These are phyloP conservation scores for Siniperca scherzeri DNA, from an alignment of 2,797 vertebrate genomes.

Conservation along the genomic window DNA sequence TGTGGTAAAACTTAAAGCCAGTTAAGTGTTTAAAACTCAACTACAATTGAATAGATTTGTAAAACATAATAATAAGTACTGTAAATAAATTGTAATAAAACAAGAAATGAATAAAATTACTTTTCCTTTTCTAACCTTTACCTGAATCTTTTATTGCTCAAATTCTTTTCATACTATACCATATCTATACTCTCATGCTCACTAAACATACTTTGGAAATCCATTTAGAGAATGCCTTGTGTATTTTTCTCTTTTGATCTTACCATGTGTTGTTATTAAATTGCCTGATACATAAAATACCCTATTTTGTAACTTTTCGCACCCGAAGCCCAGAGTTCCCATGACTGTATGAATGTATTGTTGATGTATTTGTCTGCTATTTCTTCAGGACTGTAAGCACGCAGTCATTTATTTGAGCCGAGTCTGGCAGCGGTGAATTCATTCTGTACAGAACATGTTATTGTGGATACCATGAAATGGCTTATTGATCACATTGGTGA, in stretches of 20 bases:
- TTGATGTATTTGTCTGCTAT: slow-evolving; percentile 13
- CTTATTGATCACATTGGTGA: slow-evolving; percentile 74
- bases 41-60: background rate
- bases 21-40: background rate
- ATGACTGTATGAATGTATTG: background rate
- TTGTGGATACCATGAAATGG: slow-evolving; percentile 71
- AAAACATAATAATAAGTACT: background rate
- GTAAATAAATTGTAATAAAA: background rate
- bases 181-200: background rate
- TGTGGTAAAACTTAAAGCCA: slow-evolving; percentile 5
- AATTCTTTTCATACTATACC: background rate
- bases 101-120: background rate
- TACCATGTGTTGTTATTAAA: too few relatives aligned
- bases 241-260: background rate
- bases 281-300: too few relatives aligned
- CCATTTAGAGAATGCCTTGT: background rate
- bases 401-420: slow-evolving; percentile 3
- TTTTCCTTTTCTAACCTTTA: background rate
- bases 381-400: slow-evolving; percentile 8
- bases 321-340: background rate
- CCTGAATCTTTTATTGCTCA: background rate
- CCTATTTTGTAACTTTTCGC: background rate
- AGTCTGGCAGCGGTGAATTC: slow-evolving; percentile 28
- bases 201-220: background rate
- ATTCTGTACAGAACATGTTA: slow-evolving; percentile 35